Base-by-base conservation (phyloP, 1,140 invertebrate species). In the Philopotamus ludificatus region DNA sequence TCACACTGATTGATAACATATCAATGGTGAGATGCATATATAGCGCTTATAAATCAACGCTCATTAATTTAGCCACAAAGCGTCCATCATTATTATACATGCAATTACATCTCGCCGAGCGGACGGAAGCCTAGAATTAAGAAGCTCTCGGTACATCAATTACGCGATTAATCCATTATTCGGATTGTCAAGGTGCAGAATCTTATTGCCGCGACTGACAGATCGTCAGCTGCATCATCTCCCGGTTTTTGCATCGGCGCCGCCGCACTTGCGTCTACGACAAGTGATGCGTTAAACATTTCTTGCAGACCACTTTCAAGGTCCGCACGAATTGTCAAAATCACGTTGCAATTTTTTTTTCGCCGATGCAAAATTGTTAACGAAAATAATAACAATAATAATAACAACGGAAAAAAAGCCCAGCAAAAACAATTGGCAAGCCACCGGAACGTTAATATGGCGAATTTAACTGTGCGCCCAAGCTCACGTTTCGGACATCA, bases 261-360 rank as follows among this genome's bases (percentile, higher is more conserved):
- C 18, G 44, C 8, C 44, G 44, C 44, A 47, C 18, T 47, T 16
- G 4, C 8, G 18, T 47, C 44, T 20, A 16, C 18, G 63, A 58
- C 58, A 65, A 68, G 62, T 65, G 63, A 68, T 68, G 67, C 67
- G 63, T 55, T 25, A 68, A 65, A 68, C 53, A 65, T n/a, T n/a
- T n/a, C n/a, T 18, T 49, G 28, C 54, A 23, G 58, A 68, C 22
- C 63, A 58, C 65, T 65, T 68, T 65, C 63, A 68, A 68, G 67
- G 67, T 68, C 63, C 57, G 26, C 55, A 49, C 61, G 50, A 57
- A 65, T 65, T 68, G 60, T 59, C 60, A 54, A 51, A 67, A 34
- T 58, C 18, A 26, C 34, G 20, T 45, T 51, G 58, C 67, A 44
- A 58, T 57, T 68, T 68, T 68, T 68, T 60, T 62, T 39, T 25